A percentile compares a stretch with the other conserved stretches of the same genome.
Conservation (phyloP, 2,888 invertebrate species). For the Apamea sordens region DNA sequence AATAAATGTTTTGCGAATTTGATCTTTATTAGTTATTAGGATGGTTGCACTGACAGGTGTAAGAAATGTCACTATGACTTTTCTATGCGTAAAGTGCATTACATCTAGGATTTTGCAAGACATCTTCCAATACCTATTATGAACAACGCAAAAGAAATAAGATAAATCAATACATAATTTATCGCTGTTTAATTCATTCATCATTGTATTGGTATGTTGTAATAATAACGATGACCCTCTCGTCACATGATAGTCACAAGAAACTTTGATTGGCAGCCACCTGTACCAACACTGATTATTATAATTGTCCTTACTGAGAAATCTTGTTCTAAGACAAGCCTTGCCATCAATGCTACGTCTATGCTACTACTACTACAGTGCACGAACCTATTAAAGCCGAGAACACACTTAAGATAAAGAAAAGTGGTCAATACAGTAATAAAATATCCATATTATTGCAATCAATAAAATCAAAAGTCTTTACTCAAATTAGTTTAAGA, state of each 20-base stretch:
- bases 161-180: background rate
- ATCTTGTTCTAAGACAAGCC: slow-evolving; percentile 13
- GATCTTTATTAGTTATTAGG: too few relatives aligned
- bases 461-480: background rate
- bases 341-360: slow-evolving; percentile 22
- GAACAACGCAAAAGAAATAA: background rate
- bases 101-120: background rate
- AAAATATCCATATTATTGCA: slow-evolving; percentile 1
- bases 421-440: slow-evolving; percentile 18
- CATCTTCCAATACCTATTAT: background rate
- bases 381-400: slow-evolving; percentile 29
- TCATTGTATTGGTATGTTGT: background rate
- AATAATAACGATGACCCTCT: background rate
- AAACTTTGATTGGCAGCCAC: slow-evolving; percentile 4
- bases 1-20: too few relatives aligned
- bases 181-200: background rate
- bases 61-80: too few relatives aligned
- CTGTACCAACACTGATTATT: slow-evolving; percentile 10
- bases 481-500: too few relatives aligned
- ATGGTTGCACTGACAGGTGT: too few relatives aligned
- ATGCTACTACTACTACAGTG: background rate
- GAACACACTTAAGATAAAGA: slow-evolving; percentile 39
- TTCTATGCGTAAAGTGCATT: background rate
- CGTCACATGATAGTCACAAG: slow-evolving; percentile 5
- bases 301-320: background rate